These are phyloP conservation scores for Psittacula cyanocephala DNA, from an alignment of 2,113 vertebrate genomes.

Conservation along the genomic window DNA sequence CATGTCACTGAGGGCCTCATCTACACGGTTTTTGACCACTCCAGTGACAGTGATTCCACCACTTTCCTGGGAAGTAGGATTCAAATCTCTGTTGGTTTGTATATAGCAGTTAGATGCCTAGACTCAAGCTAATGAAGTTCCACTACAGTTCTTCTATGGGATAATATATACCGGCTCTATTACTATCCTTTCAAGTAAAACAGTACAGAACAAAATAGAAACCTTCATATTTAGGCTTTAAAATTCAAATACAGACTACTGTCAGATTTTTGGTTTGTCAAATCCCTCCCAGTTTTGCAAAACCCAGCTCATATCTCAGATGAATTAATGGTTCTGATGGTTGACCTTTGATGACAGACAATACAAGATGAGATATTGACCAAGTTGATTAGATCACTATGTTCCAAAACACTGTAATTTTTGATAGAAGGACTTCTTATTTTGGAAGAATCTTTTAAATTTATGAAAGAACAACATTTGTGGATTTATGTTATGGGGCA, in stretches of 20 bases:
- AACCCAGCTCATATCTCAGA: background rate
- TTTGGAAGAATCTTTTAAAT: background rate
- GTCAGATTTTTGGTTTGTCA: background rate
- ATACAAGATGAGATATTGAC: constrained; percentile 19
- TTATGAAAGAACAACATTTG: background rate
- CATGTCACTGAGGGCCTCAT: background rate
- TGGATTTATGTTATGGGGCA: background rate
- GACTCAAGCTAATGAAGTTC: background rate
- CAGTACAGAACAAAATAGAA: constrained; percentile 45
- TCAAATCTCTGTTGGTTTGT: background rate
- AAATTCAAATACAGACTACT: background rate
- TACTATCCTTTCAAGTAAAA: background rate
- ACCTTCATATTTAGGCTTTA: background rate
- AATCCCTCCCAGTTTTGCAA: constrained; percentile 14
- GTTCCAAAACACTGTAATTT: background rate
- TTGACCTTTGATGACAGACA: constrained; percentile 4
- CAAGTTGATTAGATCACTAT: background rate
- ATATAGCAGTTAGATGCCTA: background rate
- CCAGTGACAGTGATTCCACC: background rate
- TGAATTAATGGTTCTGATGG: constrained; percentile 54
- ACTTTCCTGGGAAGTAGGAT: background rate
- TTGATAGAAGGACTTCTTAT: background rate
- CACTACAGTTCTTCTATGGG: background rate
- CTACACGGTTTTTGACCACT: background rate
- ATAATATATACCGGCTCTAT: background rate